Base-by-base conservation (phyloP, 2,888 invertebrate genomes). In the Dione vanillae region DNA sequence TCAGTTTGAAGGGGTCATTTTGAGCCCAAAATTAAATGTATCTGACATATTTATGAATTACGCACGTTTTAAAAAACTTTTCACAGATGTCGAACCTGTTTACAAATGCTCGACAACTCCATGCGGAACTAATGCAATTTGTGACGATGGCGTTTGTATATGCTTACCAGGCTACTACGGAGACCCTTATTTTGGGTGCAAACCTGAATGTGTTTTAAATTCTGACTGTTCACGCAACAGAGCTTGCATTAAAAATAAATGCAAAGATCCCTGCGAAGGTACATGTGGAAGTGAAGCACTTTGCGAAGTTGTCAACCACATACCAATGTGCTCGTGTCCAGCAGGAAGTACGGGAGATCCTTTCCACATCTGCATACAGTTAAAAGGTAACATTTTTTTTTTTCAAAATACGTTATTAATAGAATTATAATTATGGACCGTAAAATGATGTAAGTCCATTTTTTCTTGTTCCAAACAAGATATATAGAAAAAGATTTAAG, bases 181-280 rank as follows among this genome's bases (percentile, higher is more conserved):
- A 19, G 95, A 96, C 86, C 96, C 97, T 14, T 96, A 95, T 80
- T 87, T 94, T 65, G 95, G 95, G 65, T 97, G 97, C 82, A 94
- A 96, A 75, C 97, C 97, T 0, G 97, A 97, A 90, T 97, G 97
- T 85, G 94, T 96, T 47, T 91, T 96, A 7, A 97, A 96, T 84
- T 94, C 95, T 0, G 97, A 97, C 77, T 97, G 97, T 80, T 82
- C 95, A 0, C 88, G 94, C 73, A 90, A 95, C 78, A 95, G 91
- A 78, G 96, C 97, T 54, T 98, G 97, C 83, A 93, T 96, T 43
- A 94, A 94, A 76, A 95, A 95, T 78, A 96, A 96, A 88, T 97
- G 97, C 83, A 85, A 85, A 20, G 95, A 97, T 86, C 97, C 97
- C 14, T 97, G 97, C 79, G 86, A 94, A 51, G 95, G 96, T 77